Evolutionary conservation across 2,113 vertebrate genomes (phyloP).

Genomic region (Cygnus buccinator): DNA sequence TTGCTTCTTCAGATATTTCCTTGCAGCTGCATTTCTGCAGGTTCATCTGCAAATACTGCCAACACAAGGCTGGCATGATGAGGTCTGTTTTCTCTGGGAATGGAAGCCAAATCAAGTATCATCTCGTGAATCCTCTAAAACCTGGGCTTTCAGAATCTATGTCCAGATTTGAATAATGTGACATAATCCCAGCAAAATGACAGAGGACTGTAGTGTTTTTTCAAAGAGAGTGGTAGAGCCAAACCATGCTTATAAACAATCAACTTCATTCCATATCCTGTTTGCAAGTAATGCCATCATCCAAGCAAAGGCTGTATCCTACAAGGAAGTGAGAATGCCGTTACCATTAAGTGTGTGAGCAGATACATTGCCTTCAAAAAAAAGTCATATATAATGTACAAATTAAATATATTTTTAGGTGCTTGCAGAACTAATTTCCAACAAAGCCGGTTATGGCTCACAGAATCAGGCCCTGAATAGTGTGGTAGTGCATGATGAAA

Average conservation of each 20-base stretch:
- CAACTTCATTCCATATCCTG: background rate
- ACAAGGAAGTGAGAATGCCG: accelerated
- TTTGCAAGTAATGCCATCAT: background rate
- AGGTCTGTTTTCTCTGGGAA: background rate
- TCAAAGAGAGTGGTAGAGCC: background rate
- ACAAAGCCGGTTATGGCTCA: background rate
- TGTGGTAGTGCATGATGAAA: background rate
- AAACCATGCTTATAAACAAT: background rate
- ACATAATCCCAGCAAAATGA: background rate
- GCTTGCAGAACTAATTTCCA: background rate
- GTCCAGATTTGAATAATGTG: background rate
- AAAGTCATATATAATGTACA: background rate
- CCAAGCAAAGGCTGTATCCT: background rate
- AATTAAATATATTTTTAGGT: background rate
- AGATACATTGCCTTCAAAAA: background rate
- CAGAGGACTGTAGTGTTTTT: background rate
- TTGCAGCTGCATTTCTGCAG: background rate
- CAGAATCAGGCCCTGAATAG: background rate
- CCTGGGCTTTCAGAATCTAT: background rate
- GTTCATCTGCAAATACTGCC: background rate
- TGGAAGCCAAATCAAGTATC: background rate
- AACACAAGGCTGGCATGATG: background rate
- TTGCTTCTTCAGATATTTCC: background rate
- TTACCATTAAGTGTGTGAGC: background rate
- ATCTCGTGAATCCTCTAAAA: background rate